Evolutionary conservation across 2,113 vertebrate genomes (phyloP), one percentile per base, ranked within the genome.

Genomic region (Genyomyrus donnyi): DNA sequence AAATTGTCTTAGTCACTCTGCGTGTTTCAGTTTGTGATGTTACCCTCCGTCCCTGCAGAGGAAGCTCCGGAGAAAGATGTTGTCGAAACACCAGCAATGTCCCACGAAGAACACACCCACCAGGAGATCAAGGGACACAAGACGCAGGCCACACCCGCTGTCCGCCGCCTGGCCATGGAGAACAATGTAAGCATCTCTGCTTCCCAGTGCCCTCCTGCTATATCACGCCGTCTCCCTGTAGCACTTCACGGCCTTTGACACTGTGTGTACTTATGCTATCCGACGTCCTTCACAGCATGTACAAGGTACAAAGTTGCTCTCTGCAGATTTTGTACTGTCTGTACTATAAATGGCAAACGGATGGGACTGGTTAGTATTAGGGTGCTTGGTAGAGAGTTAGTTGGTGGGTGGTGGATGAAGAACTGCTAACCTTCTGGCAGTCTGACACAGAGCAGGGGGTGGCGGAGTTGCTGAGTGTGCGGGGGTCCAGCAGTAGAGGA

Each of bases 91-190:
- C 98, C 97, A 0, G 97, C 98, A 4, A 96, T 99, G 93, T 97
- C 97, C 24, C 97, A 97, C 15, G 98, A 98, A 77, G 98, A 99
- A 39, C 98, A 99, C 93, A 99, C 97, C 17, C 98, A 99, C 94
- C 98, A 99, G 91, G 97, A 99, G 91, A 99, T 99, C 93, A 99
- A 98, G 92, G 98, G 98, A 53, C 98, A 96, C 46, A 99, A 98
- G 94, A 99, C 97, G 0, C 95, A 98, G 93, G 98, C 98, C 91
- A 99, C 98, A 0, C 98, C 98, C 7, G 97, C 98, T 1, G 98
- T 99, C 56, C 95, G 98, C 58, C 97, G 98, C 42, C 96, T 99
- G 11, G 98, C 98, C 90, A 98, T 99, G 96, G 98, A 99, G 94
- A 99, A 99, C 95, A 99, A 98, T 31, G 98, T 99, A 42, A 31